A percentile compares a stretch with the other conserved stretches of the same genome.
phyloP scores from a whole-genome alignment of 2,888 invertebrate genomes.

The Coelinius sp. region DNA sequence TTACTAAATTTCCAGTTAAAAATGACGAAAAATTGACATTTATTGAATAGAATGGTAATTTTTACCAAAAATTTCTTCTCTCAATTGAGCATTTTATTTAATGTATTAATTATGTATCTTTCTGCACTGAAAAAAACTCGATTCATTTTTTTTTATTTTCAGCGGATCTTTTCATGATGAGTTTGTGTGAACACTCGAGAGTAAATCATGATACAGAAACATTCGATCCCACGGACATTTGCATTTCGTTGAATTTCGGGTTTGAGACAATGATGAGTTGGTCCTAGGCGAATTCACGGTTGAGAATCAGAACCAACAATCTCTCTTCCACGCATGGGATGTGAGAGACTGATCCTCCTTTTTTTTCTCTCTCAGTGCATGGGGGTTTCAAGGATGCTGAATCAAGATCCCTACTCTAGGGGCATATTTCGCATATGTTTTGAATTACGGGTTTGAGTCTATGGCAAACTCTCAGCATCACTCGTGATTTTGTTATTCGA shows the following conservation, averaged over 20 bases:
- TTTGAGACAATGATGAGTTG: constrained; percentile 4
- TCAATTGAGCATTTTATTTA: background rate
- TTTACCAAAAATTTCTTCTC: background rate
- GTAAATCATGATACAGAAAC: constrained; percentile 14
- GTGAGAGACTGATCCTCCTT: background rate
- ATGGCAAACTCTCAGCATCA: constrained; percentile 5
- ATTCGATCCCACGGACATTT: constrained; percentile 57
- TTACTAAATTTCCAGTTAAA: too few species aligned
- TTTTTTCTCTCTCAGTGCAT: background rate
- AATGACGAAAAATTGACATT: too few species aligned
- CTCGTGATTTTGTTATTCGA: constrained; percentile 34
- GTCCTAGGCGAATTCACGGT: constrained; percentile 21
- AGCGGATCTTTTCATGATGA: background rate
- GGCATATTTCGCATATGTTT: constrained; percentile 31
- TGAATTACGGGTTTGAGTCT: constrained; percentile 21
- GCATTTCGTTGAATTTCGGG: constrained; percentile 47
- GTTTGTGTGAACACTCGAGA: background rate
- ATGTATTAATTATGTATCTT: background rate
- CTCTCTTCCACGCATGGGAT: constrained; percentile 12
- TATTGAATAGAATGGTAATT: too few species aligned
- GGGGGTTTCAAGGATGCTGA: constrained; percentile 14
- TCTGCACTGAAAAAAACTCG: background rate
- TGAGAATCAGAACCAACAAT: constrained; percentile 18
- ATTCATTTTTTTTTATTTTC: background rate
- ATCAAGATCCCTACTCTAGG: constrained; percentile 28